These are phyloP conservation scores for Macheiramphus alcinus DNA, from an alignment of 2,113 vertebrate genomes.

Conservation along the genomic window DNA sequence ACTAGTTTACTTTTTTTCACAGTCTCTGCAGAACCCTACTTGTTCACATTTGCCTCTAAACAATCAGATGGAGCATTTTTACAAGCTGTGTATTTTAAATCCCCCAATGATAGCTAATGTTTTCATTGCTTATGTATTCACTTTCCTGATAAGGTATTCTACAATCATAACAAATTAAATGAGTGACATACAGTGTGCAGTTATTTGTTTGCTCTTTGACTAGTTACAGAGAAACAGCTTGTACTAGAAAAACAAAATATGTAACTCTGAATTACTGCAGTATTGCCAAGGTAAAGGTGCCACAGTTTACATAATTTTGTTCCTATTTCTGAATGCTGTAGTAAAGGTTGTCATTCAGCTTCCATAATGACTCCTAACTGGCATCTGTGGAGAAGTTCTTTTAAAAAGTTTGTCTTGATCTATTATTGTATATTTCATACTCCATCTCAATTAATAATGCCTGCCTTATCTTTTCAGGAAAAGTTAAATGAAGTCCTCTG, in stretches of 20 bases:
- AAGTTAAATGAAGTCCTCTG: neutral
- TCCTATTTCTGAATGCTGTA: neutral
- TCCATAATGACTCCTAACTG: neutral
- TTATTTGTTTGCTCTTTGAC: conserved; percentile 41
- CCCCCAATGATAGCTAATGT: neutral
- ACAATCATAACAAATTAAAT: conserved; percentile 24
- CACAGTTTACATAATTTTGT: neutral
- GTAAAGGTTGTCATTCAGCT: neutral
- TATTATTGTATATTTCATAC: neutral
- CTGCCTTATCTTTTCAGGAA: neutral
- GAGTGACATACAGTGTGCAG: neutral
- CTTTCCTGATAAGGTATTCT: conserved; percentile 41
- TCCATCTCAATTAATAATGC: neutral
- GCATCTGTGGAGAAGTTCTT: neutral
- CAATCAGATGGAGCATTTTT: neutral
- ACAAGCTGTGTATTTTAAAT: neutral
- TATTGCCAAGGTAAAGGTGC: neutral
- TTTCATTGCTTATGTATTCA: conserved; percentile 28
- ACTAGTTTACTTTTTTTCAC: neutral
- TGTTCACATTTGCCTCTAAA: neutral
- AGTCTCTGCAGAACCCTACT: neutral
- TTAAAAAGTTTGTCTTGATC: neutral
- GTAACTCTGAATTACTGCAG: neutral
- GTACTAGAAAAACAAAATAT: conserved; percentile 1
- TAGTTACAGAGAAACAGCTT: conserved; percentile 19